Evolutionary conservation across 2,888 invertebrate genomes (phyloP), one percentile per base, ranked within the genome.

Genomic region (Mellilla xanthometata): DNA sequence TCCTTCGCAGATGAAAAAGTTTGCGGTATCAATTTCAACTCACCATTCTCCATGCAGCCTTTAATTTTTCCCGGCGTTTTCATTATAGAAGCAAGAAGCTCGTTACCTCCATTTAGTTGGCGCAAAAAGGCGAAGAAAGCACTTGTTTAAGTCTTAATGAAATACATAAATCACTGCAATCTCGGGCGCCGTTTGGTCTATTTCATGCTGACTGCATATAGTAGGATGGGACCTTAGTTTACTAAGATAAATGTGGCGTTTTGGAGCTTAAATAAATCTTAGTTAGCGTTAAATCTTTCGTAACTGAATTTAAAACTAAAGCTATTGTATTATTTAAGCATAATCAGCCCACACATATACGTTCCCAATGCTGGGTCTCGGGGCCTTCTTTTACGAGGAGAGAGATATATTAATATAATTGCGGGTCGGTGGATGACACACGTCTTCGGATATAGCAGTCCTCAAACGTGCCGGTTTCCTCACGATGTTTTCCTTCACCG

Each of bases 151-250:
- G 68, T 65, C 72, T 65, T 72, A 83, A 84, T 84, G 75, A 80
- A 79, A 79, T 69, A 73, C 79, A 80, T 85, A 82, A 85, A 83
- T 85, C 83, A 82, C 63, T 55, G 63, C 64, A 68, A 72, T 72
- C 68, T 74, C 66, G 70, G 73, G 73, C 63, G 70, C 70, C 73
- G 51, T 71, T 75, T 64, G 70, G 70, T 74, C 73, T 76, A 74
- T 72, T 76, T 74, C 69, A 69, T 74, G 66, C 40, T 38, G 13
- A 12, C 19, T 39, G 40, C 36, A 36, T 64, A 65, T 67, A 67
- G 65, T 65, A 57, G 52, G 58, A 58, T 61, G 47, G 54, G 64
- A 54, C 58, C 60, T 59, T 49, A 69, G 61, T 64, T 65, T 64
- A 62, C 38, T 23, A 39, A 57, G 58, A 73, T 67, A 72, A 67